Percentiles rank a stretch among this genome's conserved stretches.
These are phyloP conservation scores for Tricholauxania praeusta DNA, from an alignment of 2,888 invertebrate species.

Conservation along the genomic window DNA sequence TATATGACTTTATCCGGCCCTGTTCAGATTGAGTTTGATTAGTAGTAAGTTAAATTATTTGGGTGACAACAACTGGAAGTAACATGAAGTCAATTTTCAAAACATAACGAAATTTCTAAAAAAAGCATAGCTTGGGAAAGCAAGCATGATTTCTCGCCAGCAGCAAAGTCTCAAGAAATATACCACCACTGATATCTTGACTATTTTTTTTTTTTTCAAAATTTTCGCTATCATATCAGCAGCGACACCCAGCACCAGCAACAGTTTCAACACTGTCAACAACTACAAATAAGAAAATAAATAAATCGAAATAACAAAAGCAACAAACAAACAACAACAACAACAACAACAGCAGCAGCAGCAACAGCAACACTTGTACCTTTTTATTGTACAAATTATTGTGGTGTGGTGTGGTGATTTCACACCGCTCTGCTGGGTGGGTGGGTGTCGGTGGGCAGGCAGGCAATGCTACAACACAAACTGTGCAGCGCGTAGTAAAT, in stretches of 20 bases:
- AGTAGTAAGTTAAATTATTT: no score
- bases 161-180: not conserved
- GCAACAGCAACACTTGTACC: not conserved
- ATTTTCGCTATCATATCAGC: constrained; percentile 19
- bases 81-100: no score
- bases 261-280: not conserved
- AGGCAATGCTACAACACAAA: constrained; percentile 1
- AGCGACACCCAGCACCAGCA: constrained; percentile 14
- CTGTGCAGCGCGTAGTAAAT: constrained; percentile 50
- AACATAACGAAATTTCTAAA: no score
- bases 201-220: constrained; percentile 4
- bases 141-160: not conserved
- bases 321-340: not conserved
- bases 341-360: not conserved
- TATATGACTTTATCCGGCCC: no score
- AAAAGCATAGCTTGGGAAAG: no score
- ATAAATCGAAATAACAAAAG: constrained; percentile 42
- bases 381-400: no score
- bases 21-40: no score
- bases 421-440: not conserved
- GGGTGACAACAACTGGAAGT: no score
- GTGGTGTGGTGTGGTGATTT: no score
- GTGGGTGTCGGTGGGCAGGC: no score
- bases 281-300: constrained; percentile 32
- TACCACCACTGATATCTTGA: constrained; percentile 5